A percentile compares a stretch with the other conserved stretches of the same genome.
These are phyloP conservation scores for Drosophila nigrodunni DNA, from an alignment of 1,140 invertebrate genomes.

Conservation along the genomic window DNA sequence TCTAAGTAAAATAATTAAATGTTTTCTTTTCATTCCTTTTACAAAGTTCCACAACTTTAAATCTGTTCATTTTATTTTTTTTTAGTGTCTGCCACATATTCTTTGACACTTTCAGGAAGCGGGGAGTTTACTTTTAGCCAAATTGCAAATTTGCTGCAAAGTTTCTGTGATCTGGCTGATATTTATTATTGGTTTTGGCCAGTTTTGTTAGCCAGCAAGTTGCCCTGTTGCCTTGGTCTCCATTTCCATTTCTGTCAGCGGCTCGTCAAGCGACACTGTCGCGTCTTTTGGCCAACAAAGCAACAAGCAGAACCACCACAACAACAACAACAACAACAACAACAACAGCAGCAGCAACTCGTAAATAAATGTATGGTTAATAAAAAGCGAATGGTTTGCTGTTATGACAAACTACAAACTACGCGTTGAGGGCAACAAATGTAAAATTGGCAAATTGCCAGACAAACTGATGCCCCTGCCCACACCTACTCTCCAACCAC, in stretches of 20 bases:
- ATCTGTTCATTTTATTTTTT: too few species aligned
- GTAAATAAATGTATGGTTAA: conserved; percentile 71
- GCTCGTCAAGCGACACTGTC: conserved; percentile 60
- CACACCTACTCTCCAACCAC: background rate
- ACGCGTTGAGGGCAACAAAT: conserved; percentile 26
- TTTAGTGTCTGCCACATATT: too few species aligned
- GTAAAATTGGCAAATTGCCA: conserved; percentile 33
- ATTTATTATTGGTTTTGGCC: conserved; percentile 8
- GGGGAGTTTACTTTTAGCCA: background rate
- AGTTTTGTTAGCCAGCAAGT: background rate
- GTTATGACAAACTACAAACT: conserved; percentile 48
- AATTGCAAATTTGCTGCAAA: background rate
- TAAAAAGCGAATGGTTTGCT: conserved; percentile 32
- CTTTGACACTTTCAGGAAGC: background rate
- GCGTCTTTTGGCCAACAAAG: conserved; percentile 36
- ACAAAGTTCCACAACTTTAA: too few species aligned
- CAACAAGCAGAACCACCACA: conserved; percentile 2
- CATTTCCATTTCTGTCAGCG: conserved; percentile 67
- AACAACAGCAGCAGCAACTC: conserved; percentile 24
- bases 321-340: conserved; percentile 4
- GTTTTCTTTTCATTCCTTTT: too few species aligned
- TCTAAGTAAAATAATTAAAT: too few species aligned
- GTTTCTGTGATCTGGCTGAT: background rate
- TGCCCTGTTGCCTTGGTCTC: conserved; percentile 37
- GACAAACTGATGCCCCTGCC: background rate